Evolutionary conservation across 2,797 vertebrate genomes (phyloP), one percentile per base, ranked within the genome.

Genomic region (Carapus acus): DNA sequence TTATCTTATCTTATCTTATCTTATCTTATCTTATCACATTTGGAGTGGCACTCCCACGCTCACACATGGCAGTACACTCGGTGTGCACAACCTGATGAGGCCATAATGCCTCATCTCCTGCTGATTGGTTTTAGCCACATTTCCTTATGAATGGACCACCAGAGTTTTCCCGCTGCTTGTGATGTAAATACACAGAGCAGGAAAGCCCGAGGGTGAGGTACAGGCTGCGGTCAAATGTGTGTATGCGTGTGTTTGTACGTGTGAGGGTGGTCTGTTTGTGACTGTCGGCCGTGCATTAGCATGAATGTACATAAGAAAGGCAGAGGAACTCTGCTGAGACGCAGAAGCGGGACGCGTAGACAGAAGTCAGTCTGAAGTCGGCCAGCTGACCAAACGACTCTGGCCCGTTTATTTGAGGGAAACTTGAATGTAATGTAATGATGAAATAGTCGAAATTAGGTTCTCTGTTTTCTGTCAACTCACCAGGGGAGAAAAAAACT

Each of bases 171-270:
- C 53, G 67, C 70, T 64, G 49, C 58, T 81, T 81, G 76, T 78
- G 59, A 84, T 84, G 81, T 76, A 81, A 84, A 87, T 77, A 53
- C 40, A 44, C 55, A 59, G 69, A 66, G 69, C 63, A 71, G 69
- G 71, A 62, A 69, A 47, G 49, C 74, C 64, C 52, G 27, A 54
- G 64, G 54, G 52, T 51, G 38, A 71, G 47, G 18, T 33, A 48
- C 60, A 67, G 58, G 64, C 73, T 71, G 31, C 49, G 41, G 18
- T 31, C 4, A 18, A 63, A 58, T 27, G 19, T 55, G 21, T 60
- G 33, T 54, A 27, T 48, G 18, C 39, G 2, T 65, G 65, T 22
- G 7, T 31, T 16, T 55, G 22, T 23, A 36, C 55, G 4, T 51
- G 34, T 16, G 16, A 4, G 12, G 3, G 6, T 7, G 31, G 31